Base-by-base conservation (phyloP, 1,140 invertebrate genomes). In the Neuroterus valhalla region DNA sequence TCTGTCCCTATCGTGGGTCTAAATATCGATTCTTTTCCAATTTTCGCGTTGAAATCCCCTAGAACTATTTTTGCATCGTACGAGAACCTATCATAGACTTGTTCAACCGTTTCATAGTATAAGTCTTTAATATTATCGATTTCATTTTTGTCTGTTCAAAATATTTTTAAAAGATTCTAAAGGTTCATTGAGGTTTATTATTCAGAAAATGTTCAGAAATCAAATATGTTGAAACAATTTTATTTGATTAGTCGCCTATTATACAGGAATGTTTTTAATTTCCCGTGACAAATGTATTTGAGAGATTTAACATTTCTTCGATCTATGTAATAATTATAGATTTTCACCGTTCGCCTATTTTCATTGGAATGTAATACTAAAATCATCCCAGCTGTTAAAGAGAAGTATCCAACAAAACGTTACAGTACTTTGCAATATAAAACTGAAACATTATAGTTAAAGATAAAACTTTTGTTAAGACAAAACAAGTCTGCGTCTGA, bases 391-490 rank as follows among this genome's bases (percentile, higher is more conserved):
- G 14, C 0, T 15, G 5, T 62, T 62, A 62, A 62, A 62, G 55
- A 62, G 31, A 62, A 62, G 55, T 62, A 62, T 62, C 55, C 23
- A 62, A 62, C 23, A 62, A 62, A 62, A 62, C 11, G 23, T 62
- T 62, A 1, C 31, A 62, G 26, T 62, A 62, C 8, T 31, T 62
- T 62, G 55, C 55, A 62, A 31, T 62, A 62, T 62, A n/a, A 62
- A 62, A 62, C 55, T 31, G 26, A 62, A 62, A 62, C 14, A n/a
- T 31, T 62, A 62, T n/a, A 38, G 6, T 38, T 38, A 14, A 26
- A 26, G 21, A 14, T 23, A 21, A 50, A 50, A 17, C 17, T 50
- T 21, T 50, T 50, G 4, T 10, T 19, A 17, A 50, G 21, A 19
- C 21, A 19, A n/a, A 6, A 50, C 4, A 50, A 50, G 17, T 50